phyloP scores from a whole-genome alignment of 1,140 invertebrate species.

The Drosophila eugracilis region DNA sequence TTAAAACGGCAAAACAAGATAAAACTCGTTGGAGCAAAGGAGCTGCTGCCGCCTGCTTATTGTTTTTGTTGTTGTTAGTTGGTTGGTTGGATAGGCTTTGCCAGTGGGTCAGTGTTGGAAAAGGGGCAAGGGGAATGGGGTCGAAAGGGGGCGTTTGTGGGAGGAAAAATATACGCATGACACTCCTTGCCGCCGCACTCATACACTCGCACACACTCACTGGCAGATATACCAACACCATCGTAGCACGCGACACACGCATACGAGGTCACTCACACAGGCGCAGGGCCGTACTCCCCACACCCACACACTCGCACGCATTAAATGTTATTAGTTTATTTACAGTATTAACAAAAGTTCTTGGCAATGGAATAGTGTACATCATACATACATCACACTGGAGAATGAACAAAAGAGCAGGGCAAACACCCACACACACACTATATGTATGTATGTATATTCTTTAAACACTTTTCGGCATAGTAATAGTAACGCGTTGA shows the following conservation, averaged over 20 bases:
- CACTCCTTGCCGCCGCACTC: slow-evolving; percentile 76
- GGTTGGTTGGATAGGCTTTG: slow-evolving; percentile 46
- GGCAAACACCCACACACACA: slow-evolving; percentile 15
- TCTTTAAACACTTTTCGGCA: slow-evolving; percentile 50
- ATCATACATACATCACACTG: slow-evolving; percentile 26
- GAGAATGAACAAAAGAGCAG: slow-evolving; percentile 27
- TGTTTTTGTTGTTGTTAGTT: slow-evolving; percentile 49
- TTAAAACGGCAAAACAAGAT: slow-evolving; percentile 82
- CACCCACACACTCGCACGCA: slow-evolving; percentile 31
- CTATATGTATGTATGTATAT: too few species aligned
- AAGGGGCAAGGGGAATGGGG: slow-evolving; percentile 1
- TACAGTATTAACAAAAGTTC: slow-evolving; percentile 64
- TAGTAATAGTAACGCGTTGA: slow-evolving; percentile 60
- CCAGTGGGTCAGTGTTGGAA: slow-evolving; percentile 17
- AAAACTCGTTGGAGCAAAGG: slow-evolving; percentile 78
- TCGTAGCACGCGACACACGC: slow-evolving; percentile 69
- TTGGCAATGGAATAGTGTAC: slow-evolving; percentile 29
- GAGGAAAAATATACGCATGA: slow-evolving; percentile 77
- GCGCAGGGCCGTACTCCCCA: slow-evolving; percentile 17
- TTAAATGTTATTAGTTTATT: slow-evolving; percentile 77
- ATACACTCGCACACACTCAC: slow-evolving; percentile 36
- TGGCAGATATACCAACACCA: slow-evolving; percentile 42
- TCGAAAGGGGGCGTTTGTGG: slow-evolving; percentile 15
- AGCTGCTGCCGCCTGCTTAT: slow-evolving; percentile 34
- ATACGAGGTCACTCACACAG: slow-evolving; percentile 78